Percentiles rank a stretch among this genome's conserved stretches.
phyloP scores from a whole-genome alignment of 2,113 vertebrate genomes.

The Scartelaos histophorus region DNA sequence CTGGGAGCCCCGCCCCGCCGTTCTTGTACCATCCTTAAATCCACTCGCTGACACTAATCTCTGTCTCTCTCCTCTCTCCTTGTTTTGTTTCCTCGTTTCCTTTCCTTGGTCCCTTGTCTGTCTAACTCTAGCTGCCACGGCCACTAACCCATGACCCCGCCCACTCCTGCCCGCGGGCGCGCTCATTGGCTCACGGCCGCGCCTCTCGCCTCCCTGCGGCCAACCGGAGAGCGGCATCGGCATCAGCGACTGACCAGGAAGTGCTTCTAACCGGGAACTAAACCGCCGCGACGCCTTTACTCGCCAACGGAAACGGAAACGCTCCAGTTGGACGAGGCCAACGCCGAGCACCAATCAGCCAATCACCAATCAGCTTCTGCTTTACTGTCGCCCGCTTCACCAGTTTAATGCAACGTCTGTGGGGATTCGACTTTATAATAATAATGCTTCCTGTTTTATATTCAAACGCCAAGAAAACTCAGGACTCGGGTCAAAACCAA shows the following conservation, averaged over 20 bases:
- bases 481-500: constrained; percentile 23
- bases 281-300: background rate
- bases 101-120: constrained; percentile 79
- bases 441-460: background rate
- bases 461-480: constrained; percentile 48
- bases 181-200: constrained; percentile 96
- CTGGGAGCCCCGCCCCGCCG: constrained; percentile 67
- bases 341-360: too few species aligned
- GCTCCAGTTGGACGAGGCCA: background rate
- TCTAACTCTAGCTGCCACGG: constrained; percentile 99
- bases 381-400: too few species aligned
- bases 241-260: constrained; percentile 68
- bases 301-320: constrained; percentile 19
- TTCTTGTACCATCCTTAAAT: constrained; percentile 99
- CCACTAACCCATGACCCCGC: constrained; percentile 99
- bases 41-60: constrained; percentile 99
- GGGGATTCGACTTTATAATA: too few species aligned
- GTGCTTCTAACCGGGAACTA: constrained; percentile 1
- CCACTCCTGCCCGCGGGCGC: constrained; percentile 93
- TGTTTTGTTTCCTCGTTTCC: constrained; percentile 70
- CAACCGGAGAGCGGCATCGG: constrained; percentile 66
- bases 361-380: too few species aligned
- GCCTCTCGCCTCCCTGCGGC: constrained; percentile 54
- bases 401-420: too few species aligned
- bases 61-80: constrained; percentile 87